phyloP scores from a whole-genome alignment of 2,113 vertebrate species.

The Gallinago paraguaiae region DNA sequence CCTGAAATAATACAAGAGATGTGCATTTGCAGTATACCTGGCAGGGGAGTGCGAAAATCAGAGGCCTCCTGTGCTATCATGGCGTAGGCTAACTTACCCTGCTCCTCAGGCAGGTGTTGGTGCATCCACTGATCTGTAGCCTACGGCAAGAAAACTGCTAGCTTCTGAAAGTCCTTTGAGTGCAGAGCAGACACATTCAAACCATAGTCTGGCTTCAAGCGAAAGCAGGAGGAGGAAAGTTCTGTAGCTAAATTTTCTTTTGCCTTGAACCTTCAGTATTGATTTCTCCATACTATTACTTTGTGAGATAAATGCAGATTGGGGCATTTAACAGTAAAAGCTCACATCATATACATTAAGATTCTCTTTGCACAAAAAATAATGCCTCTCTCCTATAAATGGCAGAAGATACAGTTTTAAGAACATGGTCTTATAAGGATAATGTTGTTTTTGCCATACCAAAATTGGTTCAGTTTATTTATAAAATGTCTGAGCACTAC shows the following conservation, averaged over 20 bases:
- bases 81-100: background rate
- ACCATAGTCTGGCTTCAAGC: background rate
- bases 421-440: background rate
- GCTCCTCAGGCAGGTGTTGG: background rate
- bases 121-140: background rate
- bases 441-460: fast-evolving
- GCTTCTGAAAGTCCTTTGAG: background rate
- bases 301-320: background rate
- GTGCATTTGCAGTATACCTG: background rate
- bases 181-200: background rate
- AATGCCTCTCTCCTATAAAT: background rate
- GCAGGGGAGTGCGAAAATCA: background rate
- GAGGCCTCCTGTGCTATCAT: background rate
- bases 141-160: background rate
- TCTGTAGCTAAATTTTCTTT: background rate
- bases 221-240: background rate
- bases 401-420: background rate
- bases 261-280: background rate
- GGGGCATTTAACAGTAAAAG: background rate
- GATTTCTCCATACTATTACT: background rate
- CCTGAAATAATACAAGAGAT: background rate
- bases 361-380: background rate
- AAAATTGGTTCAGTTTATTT: background rate
- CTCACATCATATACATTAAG: background rate
- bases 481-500: background rate